Conservation (phyloP, 1,140 invertebrate genomes). For the Drosophila mauritiana region DNA sequence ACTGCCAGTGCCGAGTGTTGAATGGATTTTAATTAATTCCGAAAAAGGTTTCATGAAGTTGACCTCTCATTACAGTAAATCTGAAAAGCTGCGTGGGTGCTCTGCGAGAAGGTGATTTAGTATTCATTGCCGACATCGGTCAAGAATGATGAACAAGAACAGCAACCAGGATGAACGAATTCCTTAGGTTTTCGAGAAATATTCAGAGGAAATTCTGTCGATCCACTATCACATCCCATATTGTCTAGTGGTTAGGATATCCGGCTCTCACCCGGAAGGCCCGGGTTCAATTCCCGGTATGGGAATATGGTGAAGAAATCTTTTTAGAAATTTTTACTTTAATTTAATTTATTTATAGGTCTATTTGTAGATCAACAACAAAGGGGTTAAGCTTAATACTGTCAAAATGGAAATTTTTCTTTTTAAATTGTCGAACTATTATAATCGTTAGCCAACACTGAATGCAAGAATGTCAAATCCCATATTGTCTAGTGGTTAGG, state of each 20-base stretch:
- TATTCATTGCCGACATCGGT: slow-evolving; percentile 5
- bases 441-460: background rate
- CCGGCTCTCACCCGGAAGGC: slow-evolving; percentile 93
- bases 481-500: slow-evolving; percentile 93
- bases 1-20: slow-evolving; percentile 39
- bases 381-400: too few species aligned
- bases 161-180: background rate
- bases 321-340: background rate
- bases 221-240: slow-evolving; percentile 84
- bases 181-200: background rate
- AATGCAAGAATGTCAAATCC: slow-evolving; percentile 60
- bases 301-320: background rate
- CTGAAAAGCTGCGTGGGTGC: slow-evolving; percentile 5
- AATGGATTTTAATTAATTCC: slow-evolving; percentile 71
- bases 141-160: background rate
- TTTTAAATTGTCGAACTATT: too few species aligned
- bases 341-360: too few species aligned
- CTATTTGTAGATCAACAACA: too few species aligned
- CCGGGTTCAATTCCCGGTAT: slow-evolving; percentile 87
- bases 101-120: background rate
- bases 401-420: too few species aligned
- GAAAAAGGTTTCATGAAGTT: slow-evolving; percentile 58
- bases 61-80: slow-evolving; percentile 45
- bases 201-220: slow-evolving; percentile 85
- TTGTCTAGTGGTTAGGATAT: slow-evolving; percentile 93